Conservation (phyloP, 2,113 vertebrate genomes). For the Platichthys stellatus region DNA sequence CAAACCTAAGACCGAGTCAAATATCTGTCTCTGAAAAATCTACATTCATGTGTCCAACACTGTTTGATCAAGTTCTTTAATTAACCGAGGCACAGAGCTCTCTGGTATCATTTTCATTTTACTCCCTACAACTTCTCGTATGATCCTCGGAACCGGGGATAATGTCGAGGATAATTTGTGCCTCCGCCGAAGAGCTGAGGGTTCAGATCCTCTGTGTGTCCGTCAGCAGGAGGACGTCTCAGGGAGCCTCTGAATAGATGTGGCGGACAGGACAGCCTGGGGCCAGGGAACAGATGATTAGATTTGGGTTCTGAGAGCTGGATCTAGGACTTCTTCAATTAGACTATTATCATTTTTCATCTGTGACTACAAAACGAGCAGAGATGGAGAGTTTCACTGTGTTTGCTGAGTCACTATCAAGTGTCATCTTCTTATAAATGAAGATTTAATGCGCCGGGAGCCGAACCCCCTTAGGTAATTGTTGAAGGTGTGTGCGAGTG, state of each 20-base stretch:
- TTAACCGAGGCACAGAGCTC: conserved; percentile 20
- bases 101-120: conserved; percentile 26
- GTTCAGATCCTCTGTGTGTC: conserved; percentile 27
- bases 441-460: conserved; percentile 1
- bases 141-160: conserved; percentile 31
- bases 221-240: conserved; percentile 13
- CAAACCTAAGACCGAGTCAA: conserved; percentile 12
- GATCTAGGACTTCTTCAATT: conserved; percentile 45
- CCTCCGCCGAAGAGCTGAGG: conserved; percentile 29
- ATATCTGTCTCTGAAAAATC: background rate
- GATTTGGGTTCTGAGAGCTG: conserved; percentile 22
- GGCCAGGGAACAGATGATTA: conserved; percentile 39
- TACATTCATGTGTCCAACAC: conserved; percentile 36
- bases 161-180: conserved; percentile 33
- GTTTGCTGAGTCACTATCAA: conserved; percentile 20
- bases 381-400: conserved; percentile 1
- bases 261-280: conserved; percentile 36
- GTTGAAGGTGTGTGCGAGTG: no score
- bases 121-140: conserved; percentile 26
- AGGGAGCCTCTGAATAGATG: background rate
- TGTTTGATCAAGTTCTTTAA: conserved; percentile 53
- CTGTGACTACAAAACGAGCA: conserved; percentile 15
- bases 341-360: conserved; percentile 46
- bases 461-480: no score
- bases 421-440: background rate